Evolutionary conservation across 1,140 invertebrate species (phyloP), one percentile per base, ranked within the genome.

Genomic region (Idris sp.): DNA sequence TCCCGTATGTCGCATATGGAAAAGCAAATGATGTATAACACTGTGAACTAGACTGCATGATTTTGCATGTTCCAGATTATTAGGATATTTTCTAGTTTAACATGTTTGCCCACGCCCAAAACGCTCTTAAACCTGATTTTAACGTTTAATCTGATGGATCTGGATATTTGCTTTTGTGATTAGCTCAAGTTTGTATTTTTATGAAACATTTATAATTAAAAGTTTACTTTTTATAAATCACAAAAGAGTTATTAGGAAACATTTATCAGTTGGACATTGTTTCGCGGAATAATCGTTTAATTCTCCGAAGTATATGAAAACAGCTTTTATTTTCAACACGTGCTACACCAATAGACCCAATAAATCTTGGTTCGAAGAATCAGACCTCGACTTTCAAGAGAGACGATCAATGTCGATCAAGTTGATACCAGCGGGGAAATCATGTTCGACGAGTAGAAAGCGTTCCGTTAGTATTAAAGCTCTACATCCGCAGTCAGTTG

Each of bases 371-470:
- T 43, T n/a, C n/a, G 4, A 38, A 51, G 58, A 33, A 67, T 56
- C 43, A 48, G 31, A 41, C 10, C 41, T 22, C 28, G 15, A 28
- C 8, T 56, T 49, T 14, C 19, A 33, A 40, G 48, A 26, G 67
- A 36, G 35, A 48, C 69, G 48, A 59, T 65, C 59, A 61, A 51
- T 49, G 62, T 59, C 48, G 48, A 65, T 62, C 44, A 33, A 56
- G 48, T 56, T 62, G 48, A 68, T 62, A 56, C 51, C 38, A 43
- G 19, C 53, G 54, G 25, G 71, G 53, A 53, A 67, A 56, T 48
- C 67, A 59, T 74, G 71, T 67, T 74, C 61, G 62, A 61, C 46
- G 62, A 74, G 38, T 48, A 61, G 56, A 75, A 75, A 75, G 62
- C 64, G 64, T 68, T 62, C 53, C 62, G 49, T 41, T 56, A 30